Evolutionary conservation across 1,140 invertebrate genomes (phyloP), one percentile per base, ranked within the genome.

Genomic region (Grapholita molesta): DNA sequence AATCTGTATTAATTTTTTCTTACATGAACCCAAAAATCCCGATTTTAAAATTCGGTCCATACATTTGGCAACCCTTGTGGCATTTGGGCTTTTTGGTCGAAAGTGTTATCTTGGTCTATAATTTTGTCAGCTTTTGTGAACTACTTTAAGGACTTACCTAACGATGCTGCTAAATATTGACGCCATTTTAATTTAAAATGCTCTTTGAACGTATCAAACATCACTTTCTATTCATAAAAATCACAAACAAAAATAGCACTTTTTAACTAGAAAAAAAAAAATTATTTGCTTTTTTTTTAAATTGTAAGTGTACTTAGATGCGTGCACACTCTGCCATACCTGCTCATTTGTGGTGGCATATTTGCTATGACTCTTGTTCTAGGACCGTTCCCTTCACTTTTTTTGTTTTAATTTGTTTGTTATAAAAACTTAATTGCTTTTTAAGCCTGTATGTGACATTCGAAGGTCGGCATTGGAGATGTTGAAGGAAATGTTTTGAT

Each of bases 91-190:
- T n/a, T n/a, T n/a, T n/a, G n/a, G n/a, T n/a, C n/a, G n/a, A n/a
- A n/a, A n/a, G n/a, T n/a, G n/a, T n/a, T n/a, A n/a, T n/a, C n/a
- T n/a, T 38, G 35, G 4, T 5, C n/a, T 2, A 38, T 38, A 11
- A 15, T 38, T n/a, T 38, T 1, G 9, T 12, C 3, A 35, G 12
- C 15, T 38, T 38, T 38, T 38, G 15, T 12, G n/a, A 38, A 38
- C 1, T n/a, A n/a, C 9, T 35, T 15, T n/a, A 21, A 66, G 73
- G 69, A 75, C 77, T 74, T 76, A 91, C 89, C 89, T 64, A 90
- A 84, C 35, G 86, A 91, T 55, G 89, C 89, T 42, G 79, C 82
- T 77, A 91, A 88, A 83, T 90, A 90, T 81, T 91, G 89, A 57
- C 86, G 79, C 89, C 89, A 91, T 86, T 90, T 85, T 68, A 83